These are phyloP conservation scores for Schizaphis graminum DNA, from an alignment of 2,888 invertebrate genomes.

Conservation along the genomic window DNA sequence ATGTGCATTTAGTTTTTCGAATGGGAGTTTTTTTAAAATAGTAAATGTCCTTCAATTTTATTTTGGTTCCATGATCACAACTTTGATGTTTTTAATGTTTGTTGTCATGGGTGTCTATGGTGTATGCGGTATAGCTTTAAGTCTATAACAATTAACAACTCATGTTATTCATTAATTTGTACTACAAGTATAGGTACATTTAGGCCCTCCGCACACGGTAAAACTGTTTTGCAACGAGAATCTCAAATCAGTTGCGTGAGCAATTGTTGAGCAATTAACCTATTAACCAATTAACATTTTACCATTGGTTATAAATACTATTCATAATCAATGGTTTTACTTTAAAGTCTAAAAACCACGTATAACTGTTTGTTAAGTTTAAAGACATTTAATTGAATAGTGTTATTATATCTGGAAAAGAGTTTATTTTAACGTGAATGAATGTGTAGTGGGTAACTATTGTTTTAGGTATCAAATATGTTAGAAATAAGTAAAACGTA, in stretches of 20 bases:
- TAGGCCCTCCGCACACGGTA: slow-evolving; percentile 38
- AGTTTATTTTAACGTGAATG: neutral
- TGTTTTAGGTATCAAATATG: neutral
- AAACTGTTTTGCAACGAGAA: slow-evolving; percentile 50
- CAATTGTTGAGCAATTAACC: slow-evolving; percentile 37
- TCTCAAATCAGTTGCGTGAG: slow-evolving; percentile 37
- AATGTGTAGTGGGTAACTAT: neutral
- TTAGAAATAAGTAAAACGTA: neutral
- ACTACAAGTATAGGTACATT: neutral
- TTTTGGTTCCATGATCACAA: neutral
- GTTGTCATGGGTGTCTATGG: neutral
- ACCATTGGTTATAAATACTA: too few relatives aligned
- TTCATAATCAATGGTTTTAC: neutral
- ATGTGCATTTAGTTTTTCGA: too few relatives aligned
- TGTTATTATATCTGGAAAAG: neutral
- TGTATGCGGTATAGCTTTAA: too few relatives aligned
- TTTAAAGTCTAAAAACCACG: neutral
- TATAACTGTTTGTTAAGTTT: neutral
- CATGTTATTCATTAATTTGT: neutral
- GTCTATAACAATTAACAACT: neutral
- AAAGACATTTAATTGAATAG: neutral
- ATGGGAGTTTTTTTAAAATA: neutral
- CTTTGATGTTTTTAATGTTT: neutral
- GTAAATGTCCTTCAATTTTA: neutral
- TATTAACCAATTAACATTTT: too few relatives aligned